Evolutionary conservation across 1,140 invertebrate species (phyloP).

Genomic region (Musca vetustissima): DNA sequence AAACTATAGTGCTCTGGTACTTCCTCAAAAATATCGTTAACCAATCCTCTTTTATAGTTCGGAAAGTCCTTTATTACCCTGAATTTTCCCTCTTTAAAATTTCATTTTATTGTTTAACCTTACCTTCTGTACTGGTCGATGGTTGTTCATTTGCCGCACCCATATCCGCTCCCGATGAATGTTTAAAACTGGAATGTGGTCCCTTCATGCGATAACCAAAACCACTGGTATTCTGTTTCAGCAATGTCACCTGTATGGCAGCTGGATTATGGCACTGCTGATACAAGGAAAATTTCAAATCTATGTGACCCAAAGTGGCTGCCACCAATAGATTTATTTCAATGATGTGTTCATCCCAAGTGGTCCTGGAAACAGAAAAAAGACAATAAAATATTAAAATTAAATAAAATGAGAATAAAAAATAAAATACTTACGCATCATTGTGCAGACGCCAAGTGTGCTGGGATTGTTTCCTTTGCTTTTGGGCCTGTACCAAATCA

Average conservation of each 20-base stretch:
- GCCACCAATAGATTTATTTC: constrained; percentile 81
- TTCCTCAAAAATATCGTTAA: no score
- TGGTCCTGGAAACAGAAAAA: constrained; percentile 61
- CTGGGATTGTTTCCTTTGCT: constrained; percentile 80
- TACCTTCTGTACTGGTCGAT: background rate
- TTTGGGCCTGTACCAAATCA: constrained; percentile 86
- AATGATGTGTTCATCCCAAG: constrained; percentile 90
- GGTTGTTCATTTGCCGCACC: background rate
- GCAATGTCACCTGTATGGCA: constrained; percentile 76
- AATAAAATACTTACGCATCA: constrained; percentile 63
- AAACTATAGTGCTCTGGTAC: no score
- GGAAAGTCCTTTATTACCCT: no score
- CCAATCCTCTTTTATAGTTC: no score
- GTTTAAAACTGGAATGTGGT: constrained; percentile 42
- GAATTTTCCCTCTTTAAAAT: no score
- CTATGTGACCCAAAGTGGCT: constrained; percentile 79
- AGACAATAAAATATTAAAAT: constrained; percentile 30
- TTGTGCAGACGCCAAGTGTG: constrained; percentile 85
- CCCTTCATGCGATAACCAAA: constrained; percentile 63
- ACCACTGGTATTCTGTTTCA: constrained; percentile 78
- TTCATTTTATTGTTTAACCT: no score
- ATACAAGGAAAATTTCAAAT: constrained; percentile 82
- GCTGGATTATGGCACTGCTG: constrained; percentile 66
- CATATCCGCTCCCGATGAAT: constrained; percentile 11
- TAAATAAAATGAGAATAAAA: no score